Base-by-base conservation (phyloP, 2,888 invertebrate species). In the Diarsia rubi region DNA sequence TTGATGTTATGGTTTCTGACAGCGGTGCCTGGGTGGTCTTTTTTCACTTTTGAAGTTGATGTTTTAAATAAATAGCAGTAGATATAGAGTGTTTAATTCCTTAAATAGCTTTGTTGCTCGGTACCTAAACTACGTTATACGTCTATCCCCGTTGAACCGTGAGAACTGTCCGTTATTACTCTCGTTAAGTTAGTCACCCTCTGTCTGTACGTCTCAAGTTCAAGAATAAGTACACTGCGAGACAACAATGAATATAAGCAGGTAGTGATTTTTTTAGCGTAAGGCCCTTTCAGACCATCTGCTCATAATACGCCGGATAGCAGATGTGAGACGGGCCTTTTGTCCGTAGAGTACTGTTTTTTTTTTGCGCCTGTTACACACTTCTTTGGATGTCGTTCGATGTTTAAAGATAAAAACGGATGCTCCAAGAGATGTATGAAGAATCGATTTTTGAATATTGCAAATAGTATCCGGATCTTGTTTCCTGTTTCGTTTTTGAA, bases 291-390 rank as follows among this genome's bases (percentile, higher is more conserved):
- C 81, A 89, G 88, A 89, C 90, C 95, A 95, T 94, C 95, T 95
- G 95, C 92, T 88, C 90, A 90, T 90, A 89, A 88, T 89, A 82
- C 86, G 74, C 92, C 92, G 93, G 92, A 92, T 90, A 91, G 95
- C 95, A 95, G 95, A 95, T 95, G 95, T 91, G 91, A 92, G 90
- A 88, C 90, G 89, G 82, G 80, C 27, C 91, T 91, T 92, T 94
- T 94, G 92, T 93, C 73, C 71, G 49, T 47, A 74, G 78, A 84
- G 83, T 85, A 84, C 88, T 81, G 81, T 77, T 86, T 88, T 92
- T 93, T 75, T 93, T 91, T 92, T 91, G 14, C 84, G 85, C 88
- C 86, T 84, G 88, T 86, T 89, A 86, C 87, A 79, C 81, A 78
- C 68, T 81, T 78, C 84, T 87, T 88, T 85, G 81, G 77, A 82